These are phyloP conservation scores for Aporrectodea caliginosa DNA, from an alignment of 1,140 invertebrate species.

Conservation along the genomic window DNA sequence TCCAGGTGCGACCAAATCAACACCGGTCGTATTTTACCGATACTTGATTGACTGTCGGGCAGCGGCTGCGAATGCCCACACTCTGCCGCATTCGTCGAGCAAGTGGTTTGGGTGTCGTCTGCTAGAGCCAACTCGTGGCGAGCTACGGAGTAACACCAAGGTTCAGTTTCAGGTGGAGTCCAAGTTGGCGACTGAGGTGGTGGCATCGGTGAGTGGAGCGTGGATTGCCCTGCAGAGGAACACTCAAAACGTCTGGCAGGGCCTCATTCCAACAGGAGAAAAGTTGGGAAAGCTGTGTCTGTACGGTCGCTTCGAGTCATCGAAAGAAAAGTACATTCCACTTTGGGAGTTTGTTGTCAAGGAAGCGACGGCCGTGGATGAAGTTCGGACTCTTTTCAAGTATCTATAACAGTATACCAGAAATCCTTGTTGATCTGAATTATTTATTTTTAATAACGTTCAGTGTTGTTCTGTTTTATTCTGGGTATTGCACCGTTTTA, in stretches of 20 bases:
- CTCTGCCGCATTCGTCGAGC: conserved; percentile 49
- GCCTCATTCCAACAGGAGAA: conserved; percentile 43
- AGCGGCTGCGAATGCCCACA: conserved; percentile 42
- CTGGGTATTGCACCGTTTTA: too few relatives aligned
- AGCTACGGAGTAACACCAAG: conserved; percentile 41
- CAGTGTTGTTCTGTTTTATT: too few relatives aligned
- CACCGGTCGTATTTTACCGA: conserved; percentile 43
- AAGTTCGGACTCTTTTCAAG: conserved; percentile 16
- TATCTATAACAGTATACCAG: neutral
- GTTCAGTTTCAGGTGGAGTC: conserved; percentile 18
- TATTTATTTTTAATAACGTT: too few relatives aligned
- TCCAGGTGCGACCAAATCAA: conserved; percentile 29
- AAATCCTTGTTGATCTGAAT: too few relatives aligned
- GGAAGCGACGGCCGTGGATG: conserved; percentile 11
- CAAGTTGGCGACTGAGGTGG: neutral
- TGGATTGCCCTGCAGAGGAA: conserved; percentile 48
- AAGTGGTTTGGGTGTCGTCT: conserved; percentile 51
- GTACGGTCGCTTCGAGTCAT: conserved; percentile 25
- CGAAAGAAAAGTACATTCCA: conserved; percentile 29
- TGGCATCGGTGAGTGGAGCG: conserved; percentile 36
- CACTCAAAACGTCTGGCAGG: conserved; percentile 42
- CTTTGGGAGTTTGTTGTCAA: conserved; percentile 24
- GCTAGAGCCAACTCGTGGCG: conserved; percentile 50
- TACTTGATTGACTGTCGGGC: conserved; percentile 48
- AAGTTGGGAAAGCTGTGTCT: conserved; percentile 28